Conservation (phyloP, 2,888 invertebrate genomes). For the Eupsilia transversa region DNA sequence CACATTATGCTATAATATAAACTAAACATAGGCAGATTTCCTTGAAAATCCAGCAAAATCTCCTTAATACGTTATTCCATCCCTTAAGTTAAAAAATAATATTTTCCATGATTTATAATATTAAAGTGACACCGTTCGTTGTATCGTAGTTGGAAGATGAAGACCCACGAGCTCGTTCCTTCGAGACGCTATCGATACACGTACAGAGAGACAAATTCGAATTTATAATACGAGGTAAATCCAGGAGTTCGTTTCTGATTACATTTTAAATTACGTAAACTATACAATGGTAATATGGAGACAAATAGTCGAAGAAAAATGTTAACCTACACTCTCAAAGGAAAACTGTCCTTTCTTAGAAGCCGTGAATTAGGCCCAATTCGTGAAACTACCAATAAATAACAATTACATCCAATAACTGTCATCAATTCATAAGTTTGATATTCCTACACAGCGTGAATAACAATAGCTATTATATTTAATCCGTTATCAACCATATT, state of each 20-base stretch:
- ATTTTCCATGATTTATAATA: conserved; percentile 38
- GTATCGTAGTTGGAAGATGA: conserved; percentile 32
- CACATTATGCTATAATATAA: conserved; percentile 21
- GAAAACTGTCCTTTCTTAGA: conserved; percentile 1
- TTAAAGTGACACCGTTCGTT: conserved; percentile 49
- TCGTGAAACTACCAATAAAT: conserved; percentile 35
- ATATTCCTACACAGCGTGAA: conserved; percentile 6
- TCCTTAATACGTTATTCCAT: conserved; percentile 37
- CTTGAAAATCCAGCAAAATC: conserved; percentile 23
- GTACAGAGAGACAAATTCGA: conserved; percentile 73
- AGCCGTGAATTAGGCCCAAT: background rate
- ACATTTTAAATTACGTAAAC: conserved; percentile 18
- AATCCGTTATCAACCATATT: conserved; percentile 35
- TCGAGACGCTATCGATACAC: conserved; percentile 70
- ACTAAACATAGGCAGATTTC: conserved; percentile 37
- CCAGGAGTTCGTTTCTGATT: background rate
- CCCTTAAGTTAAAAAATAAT: conserved; percentile 42
- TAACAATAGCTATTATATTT: conserved; percentile 54
- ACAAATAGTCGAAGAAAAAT: background rate
- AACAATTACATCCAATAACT: conserved; percentile 1
- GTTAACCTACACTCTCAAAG: background rate
- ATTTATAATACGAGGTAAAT: conserved; percentile 7
- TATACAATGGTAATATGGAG: background rate
- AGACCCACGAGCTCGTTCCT: conserved; percentile 37
- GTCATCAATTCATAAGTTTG: conserved; percentile 3